A percentile compares a stretch with the other conserved stretches of the same genome.
phyloP scores from a whole-genome alignment of 2,797 vertebrate species.

The Gallinago solitaria region DNA sequence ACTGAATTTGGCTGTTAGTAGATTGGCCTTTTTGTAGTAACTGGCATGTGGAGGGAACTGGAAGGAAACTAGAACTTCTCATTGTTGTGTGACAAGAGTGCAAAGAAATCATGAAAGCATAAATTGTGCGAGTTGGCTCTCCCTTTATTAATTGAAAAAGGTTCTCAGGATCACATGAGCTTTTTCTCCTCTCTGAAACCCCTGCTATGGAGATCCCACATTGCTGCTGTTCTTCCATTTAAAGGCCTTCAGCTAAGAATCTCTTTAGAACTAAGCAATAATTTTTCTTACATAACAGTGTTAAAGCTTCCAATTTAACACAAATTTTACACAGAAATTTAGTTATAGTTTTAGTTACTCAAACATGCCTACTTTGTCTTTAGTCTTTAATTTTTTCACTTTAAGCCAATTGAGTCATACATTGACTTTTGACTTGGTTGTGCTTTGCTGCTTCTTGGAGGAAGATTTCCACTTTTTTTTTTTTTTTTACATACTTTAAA shows the following conservation, averaged over 20 bases:
- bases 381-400: neutral
- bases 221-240: neutral
- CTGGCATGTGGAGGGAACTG: conserved; percentile 8
- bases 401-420: neutral
- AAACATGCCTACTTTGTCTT: neutral
- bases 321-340: neutral
- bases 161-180: conserved; percentile 27
- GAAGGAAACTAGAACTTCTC: conserved; percentile 38
- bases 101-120: conserved; percentile 48
- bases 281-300: neutral
- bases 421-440: neutral
- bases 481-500: neutral
- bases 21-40: neutral
- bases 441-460: neutral
- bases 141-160: conserved; percentile 5
- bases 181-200: neutral
- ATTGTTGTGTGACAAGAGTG: conserved; percentile 7
- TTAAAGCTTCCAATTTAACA: neutral
- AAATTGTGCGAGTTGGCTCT: conserved; percentile 32
- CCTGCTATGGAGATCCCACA: neutral
- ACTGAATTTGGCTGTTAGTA: conserved; percentile 9
- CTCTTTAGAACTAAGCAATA: neutral
- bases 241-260: neutral
- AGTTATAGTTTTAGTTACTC: neutral
- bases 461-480: neutral